These are phyloP conservation scores for Danio albolineatus DNA, from an alignment of 2,797 vertebrate genomes.

Conservation along the genomic window DNA sequence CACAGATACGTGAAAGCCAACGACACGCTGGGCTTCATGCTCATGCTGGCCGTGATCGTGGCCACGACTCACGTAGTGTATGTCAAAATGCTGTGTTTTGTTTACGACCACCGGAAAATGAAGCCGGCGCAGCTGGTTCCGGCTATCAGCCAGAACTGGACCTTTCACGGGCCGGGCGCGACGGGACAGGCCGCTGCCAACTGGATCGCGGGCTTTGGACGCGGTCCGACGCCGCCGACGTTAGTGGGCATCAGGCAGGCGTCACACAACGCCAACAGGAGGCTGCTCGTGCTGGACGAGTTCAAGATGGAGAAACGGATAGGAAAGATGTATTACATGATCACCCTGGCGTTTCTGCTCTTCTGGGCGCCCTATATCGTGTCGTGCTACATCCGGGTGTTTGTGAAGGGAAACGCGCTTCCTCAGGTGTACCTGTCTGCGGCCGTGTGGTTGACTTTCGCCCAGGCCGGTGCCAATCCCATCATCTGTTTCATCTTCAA, in stretches of 20 bases:
- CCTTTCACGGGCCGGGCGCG: constrained; percentile 95
- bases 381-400: constrained; percentile 91
- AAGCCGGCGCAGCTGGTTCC: constrained; percentile 94
- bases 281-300: constrained; percentile 93
- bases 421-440: constrained; percentile 91
- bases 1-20: constrained; percentile 94
- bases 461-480: constrained; percentile 93
- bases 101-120: constrained; percentile 97
- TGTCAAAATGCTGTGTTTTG: constrained; percentile 93
- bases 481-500: constrained; percentile 96
- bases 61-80: constrained; percentile 93
- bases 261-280: constrained; percentile 84
- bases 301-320: constrained; percentile 96
- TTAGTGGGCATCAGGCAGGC: constrained; percentile 93
- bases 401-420: constrained; percentile 85
- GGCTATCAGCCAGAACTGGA: constrained; percentile 98
- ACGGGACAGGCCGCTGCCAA: constrained; percentile 96
- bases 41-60: constrained; percentile 92
- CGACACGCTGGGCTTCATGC: constrained; percentile 93
- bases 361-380: constrained; percentile 95
- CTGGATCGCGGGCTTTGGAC: constrained; percentile 96
- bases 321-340: constrained; percentile 96
- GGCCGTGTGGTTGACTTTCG: constrained; percentile 95
- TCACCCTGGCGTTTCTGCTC: constrained; percentile 90
- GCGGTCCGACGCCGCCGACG: constrained; percentile 93